These are phyloP conservation scores for Emydura subglobosa DNA, from an alignment of 2,113 vertebrate species.

Conservation along the genomic window DNA sequence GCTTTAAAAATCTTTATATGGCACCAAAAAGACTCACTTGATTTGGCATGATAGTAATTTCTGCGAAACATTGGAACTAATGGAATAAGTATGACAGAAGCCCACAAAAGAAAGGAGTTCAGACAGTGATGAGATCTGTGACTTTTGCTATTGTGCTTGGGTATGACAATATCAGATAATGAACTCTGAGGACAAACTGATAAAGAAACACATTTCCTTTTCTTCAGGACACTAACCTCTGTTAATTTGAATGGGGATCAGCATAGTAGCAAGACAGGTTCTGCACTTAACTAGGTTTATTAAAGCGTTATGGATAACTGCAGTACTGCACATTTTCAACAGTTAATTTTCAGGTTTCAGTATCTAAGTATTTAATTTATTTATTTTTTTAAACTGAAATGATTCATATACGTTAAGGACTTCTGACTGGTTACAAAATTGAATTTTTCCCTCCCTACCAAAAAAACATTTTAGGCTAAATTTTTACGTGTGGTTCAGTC, in stretches of 20 bases:
- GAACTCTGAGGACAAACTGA: neutral
- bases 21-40: conserved; percentile 36
- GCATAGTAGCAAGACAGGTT: neutral
- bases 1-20: neutral
- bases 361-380: neutral
- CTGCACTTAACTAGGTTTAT: conserved; percentile 15
- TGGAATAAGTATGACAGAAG: neutral
- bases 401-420: neutral
- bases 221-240: neutral
- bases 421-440: neutral
- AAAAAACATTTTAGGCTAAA: neutral
- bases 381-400: neutral
- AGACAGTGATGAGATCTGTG: neutral
- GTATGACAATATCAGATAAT: neutral
- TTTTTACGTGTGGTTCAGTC: neutral
- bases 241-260: conserved; percentile 16
- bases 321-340: conserved; percentile 3
- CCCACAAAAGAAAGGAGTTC: neutral
- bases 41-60: neutral
- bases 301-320: conserved; percentile 21
- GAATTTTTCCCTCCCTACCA: neutral
- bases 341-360: conserved; percentile 16
- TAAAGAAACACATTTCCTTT: neutral
- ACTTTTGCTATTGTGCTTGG: neutral
- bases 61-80: neutral